These are phyloP conservation scores for Musca domestica DNA, from an alignment of 1,140 invertebrate species.

Conservation along the genomic window DNA sequence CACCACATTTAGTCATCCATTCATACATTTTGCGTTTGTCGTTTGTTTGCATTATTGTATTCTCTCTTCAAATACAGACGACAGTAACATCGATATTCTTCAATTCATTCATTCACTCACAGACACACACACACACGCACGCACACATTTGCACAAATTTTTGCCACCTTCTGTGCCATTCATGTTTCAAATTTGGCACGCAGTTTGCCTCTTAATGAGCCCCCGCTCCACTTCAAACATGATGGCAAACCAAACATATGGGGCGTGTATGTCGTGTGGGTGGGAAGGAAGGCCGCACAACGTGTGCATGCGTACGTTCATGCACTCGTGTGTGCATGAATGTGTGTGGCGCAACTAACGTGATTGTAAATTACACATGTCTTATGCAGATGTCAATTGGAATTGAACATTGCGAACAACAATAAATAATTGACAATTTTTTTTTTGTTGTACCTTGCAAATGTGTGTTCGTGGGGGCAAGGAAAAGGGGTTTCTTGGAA, in stretches of 20 bases:
- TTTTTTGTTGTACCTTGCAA: too few relatives aligned
- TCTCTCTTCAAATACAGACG: too few relatives aligned
- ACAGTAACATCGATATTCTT: too few relatives aligned
- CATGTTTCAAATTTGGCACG: slow-evolving; percentile 8
- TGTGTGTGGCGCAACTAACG: neutral
- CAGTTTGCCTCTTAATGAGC: slow-evolving; percentile 18
- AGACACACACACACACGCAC: neutral
- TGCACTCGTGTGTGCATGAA: too few relatives aligned
- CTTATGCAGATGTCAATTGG: slow-evolving; percentile 17
- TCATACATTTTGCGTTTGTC: too few relatives aligned
- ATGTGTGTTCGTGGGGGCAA: too few relatives aligned
- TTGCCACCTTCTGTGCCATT: slow-evolving; percentile 13
- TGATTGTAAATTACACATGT: slow-evolving; percentile 20
- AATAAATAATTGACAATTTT: too few relatives aligned
- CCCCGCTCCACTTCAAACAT: neutral
- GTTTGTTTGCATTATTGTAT: too few relatives aligned
- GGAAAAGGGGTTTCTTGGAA: too few relatives aligned
- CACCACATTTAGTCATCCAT: too few relatives aligned
- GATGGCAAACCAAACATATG: neutral
- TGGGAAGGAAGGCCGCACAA: neutral
- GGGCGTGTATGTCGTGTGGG: neutral
- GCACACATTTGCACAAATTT: neutral
- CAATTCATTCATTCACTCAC: too few relatives aligned
- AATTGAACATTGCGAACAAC: neutral
- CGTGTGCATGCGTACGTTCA: too few relatives aligned